Evolutionary conservation across 2,797 vertebrate genomes (phyloP), one percentile per base, ranked within the genome.

Genomic region (Meriones psammophilus): DNA sequence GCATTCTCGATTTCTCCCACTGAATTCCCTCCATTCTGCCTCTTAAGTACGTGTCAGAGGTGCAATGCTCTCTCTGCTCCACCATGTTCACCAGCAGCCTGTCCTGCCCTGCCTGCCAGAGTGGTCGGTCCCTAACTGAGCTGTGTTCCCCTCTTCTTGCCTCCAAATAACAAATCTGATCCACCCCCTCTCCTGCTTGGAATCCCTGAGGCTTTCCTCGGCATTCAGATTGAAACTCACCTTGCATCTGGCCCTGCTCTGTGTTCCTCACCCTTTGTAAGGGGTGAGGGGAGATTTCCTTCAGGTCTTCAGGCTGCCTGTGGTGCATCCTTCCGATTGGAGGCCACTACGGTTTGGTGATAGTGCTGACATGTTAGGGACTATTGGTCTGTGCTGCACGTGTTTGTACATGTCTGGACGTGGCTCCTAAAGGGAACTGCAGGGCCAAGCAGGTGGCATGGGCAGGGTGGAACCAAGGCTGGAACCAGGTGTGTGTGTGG

Each of bases 181-280:
- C 68, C 50, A 50, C 22, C 68, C 42, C 14, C 18, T 26, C 66
- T 4, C 4, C 42, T 86, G 46, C 86, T 62, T 92, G 78, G 78
- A 96, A 73, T 42, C 36, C 24, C 77, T 91, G 28, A 92, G 73
- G n/a, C 62, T 96, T 86, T 73, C 36, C 78, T 96, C 81, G 88
- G 74, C 6, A 58, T 73, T 79, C n/a, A 68, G 39, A 39, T 81
- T 1, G 20, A 91, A 97, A 79, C 50, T n/a, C 15, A 4, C 76
- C 36, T 64, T 42, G 80, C 8, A 33, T 1, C 7, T 36, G 39
- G 14, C 54, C n/a, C 60, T 5, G 54, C 24, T n/a, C 74, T 33
- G 28, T 33, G 14, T 2, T 2, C 24, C 15, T 91, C 14, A 12
- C 5, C 60, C 22, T 58, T 13, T 0, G 0, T 33, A n/a, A 62